These are phyloP conservation scores for Sebastes taczanowskii DNA, from an alignment of 2,797 vertebrate genomes.

Conservation along the genomic window DNA sequence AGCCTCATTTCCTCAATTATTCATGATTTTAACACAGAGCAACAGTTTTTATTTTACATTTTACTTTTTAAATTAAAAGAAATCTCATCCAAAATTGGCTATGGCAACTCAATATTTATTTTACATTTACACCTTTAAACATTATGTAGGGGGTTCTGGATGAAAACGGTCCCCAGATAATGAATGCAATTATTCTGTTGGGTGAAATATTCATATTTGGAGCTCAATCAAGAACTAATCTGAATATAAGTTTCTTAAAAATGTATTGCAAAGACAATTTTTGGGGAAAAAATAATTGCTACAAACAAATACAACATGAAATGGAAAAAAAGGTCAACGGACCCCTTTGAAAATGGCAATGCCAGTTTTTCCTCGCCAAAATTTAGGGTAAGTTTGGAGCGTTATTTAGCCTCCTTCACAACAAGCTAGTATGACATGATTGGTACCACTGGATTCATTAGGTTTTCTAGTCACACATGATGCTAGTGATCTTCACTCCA, in stretches of 20 bases:
- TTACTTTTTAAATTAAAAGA: not conserved
- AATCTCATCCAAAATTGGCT: not conserved
- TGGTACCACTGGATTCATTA: no score
- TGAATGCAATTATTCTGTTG: not conserved
- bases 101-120: not conserved
- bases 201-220: not conserved
- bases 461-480: no score
- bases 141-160: not conserved
- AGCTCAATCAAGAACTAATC: not conserved
- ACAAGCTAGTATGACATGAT: no score
- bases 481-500: no score
- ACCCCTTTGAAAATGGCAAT: no score
- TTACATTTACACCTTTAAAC: not conserved
- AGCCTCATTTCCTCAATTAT: not conserved
- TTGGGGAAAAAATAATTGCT: not conserved
- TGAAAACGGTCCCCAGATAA: not conserved
- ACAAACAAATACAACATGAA: not conserved
- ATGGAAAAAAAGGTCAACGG: not conserved
- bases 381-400: no score
- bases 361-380: fast-evolving
- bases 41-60: not conserved
- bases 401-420: no score
- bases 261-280: not conserved
- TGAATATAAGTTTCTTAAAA: not conserved
- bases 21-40: not conserved